Evolutionary conservation across 2,797 vertebrate species (phyloP), one percentile per base, ranked within the genome.

Genomic region (Neopelma chrysocephalum): DNA sequence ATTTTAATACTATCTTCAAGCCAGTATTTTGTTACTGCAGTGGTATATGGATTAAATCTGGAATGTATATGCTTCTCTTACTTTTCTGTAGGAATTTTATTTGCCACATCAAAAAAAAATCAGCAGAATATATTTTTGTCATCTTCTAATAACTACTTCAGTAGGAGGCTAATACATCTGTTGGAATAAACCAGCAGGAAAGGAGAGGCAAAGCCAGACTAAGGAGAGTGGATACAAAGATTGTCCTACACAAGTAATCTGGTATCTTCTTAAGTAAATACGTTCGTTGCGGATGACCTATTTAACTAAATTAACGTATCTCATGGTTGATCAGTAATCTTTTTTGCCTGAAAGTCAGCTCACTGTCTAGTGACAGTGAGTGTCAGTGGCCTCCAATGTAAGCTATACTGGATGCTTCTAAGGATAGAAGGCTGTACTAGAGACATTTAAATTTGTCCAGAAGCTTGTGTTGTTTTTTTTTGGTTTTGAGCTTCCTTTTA

Each of bases 1-100:
- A 87, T 89, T 94, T 91, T 83, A 86, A 82, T 91, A 12, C 16
- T 61, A 22, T 81, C 54, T 95, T 91, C 54, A 65, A 88, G 60
- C 42, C 38, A 75, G 0, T 83, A 88, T 61, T 90, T 90, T 5
- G 8, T 83, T 91, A 72, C 18, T 88, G 53, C 42, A 17, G 42
- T 75, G 31, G 22, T 80, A 6, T 48, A 31, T 82, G 70, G 43
- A 79, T 93, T 92, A 92, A 87, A 94, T 94, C 78, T 88, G 71
- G 45, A 73, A 66, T 73, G 15, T 84, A 21, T 69, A 22, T 13
- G 11, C 47, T 86, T 87, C 50, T 75, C 57, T 82, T 51, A 61
- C 20, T 65, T 69, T 69, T 79, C 62, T 71, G 26, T 60, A 60
- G 65, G 32, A 85, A 69, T 89, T 94, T 60, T 42, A 57, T 94